A percentile compares a stretch with the other conserved stretches of the same genome.
phyloP scores from a whole-genome alignment of 2,797 vertebrate genomes.

The Chelonia mydas region DNA sequence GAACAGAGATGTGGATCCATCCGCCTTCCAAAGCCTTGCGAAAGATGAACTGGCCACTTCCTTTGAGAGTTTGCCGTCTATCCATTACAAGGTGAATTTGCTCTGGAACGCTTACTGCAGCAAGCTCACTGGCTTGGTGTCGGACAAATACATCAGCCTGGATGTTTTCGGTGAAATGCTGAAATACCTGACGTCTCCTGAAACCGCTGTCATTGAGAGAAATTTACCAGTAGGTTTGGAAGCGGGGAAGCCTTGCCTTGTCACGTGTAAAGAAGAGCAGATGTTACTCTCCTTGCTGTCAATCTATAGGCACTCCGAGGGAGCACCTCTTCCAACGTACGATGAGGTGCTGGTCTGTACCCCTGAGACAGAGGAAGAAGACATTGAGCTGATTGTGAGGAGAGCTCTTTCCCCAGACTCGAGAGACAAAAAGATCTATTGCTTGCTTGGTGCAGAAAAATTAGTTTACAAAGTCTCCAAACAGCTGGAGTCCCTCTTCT shows the following conservation, averaged over 20 bases:
- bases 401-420: slow-evolving; percentile 73
- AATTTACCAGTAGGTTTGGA: slow-evolving; percentile 72
- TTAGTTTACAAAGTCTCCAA: slow-evolving; percentile 84
- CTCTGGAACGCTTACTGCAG: slow-evolving; percentile 80
- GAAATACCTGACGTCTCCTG: slow-evolving; percentile 69
- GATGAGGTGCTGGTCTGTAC: slow-evolving; percentile 85
- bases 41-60: background rate
- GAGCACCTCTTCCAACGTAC: slow-evolving; percentile 77
- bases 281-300: slow-evolving; percentile 77
- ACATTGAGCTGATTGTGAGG: slow-evolving; percentile 84
- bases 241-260: slow-evolving; percentile 82
- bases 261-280: slow-evolving; percentile 79
- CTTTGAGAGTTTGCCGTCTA: background rate
- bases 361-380: slow-evolving; percentile 81
- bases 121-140: slow-evolving; percentile 73
- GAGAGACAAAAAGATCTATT: slow-evolving; percentile 78
- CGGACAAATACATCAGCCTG: slow-evolving; percentile 72
- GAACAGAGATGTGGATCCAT: rapidly evolving
- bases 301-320: slow-evolving; percentile 75
- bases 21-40: background rate
- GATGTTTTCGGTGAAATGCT: slow-evolving; percentile 77
- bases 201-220: slow-evolving; percentile 63
- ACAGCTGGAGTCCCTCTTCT: slow-evolving; percentile 78
- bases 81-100: slow-evolving; percentile 12
- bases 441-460: slow-evolving; percentile 80